A percentile compares a stretch with the other conserved stretches of the same genome.
phyloP scores from a whole-genome alignment of 2,888 invertebrate genomes.

The Zele albiditarsus region DNA sequence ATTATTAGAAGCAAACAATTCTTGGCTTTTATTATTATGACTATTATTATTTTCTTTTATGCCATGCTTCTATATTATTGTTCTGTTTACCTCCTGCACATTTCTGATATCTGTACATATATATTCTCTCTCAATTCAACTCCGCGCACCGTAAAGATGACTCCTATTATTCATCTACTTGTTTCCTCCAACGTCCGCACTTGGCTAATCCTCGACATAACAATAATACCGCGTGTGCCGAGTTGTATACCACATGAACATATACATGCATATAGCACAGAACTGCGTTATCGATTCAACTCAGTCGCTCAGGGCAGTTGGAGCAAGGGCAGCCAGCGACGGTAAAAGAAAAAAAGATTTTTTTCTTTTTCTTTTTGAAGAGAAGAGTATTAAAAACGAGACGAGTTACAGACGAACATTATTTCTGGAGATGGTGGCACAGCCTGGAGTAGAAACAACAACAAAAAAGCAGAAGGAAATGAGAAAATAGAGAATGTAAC shows the following conservation, averaged over 20 bases:
- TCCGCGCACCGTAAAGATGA: not conserved
- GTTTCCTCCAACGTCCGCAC: constrained; percentile 27
- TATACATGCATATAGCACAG: not conserved
- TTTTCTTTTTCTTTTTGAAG: not conserved
- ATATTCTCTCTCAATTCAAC: not conserved
- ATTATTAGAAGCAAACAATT: not conserved
- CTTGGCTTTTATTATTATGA: not conserved
- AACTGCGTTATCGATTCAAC: constrained; percentile 34
- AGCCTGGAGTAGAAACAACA: constrained; percentile 19
- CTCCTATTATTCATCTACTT: constrained; percentile 32
- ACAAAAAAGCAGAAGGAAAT: not conserved
- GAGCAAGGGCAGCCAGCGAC: constrained; percentile 3
- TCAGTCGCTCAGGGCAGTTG: constrained; percentile 4
- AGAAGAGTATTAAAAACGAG: not conserved
- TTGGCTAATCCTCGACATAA: constrained; percentile 33
- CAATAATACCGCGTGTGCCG: constrained; percentile 30
- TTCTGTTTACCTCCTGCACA: not conserved
- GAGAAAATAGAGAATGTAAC: not conserved
- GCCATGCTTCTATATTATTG: not conserved
- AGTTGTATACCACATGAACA: constrained; percentile 3
- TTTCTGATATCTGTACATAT: not conserved
- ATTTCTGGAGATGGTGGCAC: constrained; percentile 15
- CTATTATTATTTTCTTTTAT: not conserved
- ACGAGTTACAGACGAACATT: constrained; percentile 19
- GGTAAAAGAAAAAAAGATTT: not conserved